These are phyloP conservation scores for Drosophila paramelanica DNA, from an alignment of 2,888 invertebrate genomes.

Conservation along the genomic window DNA sequence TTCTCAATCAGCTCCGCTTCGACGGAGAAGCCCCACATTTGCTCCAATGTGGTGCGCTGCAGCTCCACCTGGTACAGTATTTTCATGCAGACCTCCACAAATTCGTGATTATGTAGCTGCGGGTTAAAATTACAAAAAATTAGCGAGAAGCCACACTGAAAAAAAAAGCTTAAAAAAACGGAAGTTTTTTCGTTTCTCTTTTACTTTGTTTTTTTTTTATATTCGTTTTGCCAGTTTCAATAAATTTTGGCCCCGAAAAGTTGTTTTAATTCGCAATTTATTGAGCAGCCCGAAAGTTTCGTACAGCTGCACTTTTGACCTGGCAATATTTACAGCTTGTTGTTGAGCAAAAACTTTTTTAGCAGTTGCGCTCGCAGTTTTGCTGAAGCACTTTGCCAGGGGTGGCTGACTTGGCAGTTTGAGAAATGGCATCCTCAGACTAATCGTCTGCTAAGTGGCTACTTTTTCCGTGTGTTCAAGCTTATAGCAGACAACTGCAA, in stretches of 20 bases:
- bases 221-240: slow-evolving; percentile 34
- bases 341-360: slow-evolving; percentile 55
- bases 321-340: slow-evolving; percentile 76
- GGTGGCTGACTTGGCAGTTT: slow-evolving; percentile 46
- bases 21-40: slow-evolving; percentile 99
- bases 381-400: slow-evolving; percentile 42
- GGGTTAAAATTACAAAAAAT: slow-evolving; percentile 72
- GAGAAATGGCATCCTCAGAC: slow-evolving; percentile 54
- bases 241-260: slow-evolving; percentile 51
- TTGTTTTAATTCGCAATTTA: slow-evolving; percentile 71
- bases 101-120: slow-evolving; percentile 96
- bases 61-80: slow-evolving; percentile 98
- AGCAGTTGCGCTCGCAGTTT: slow-evolving; percentile 31
- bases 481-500: neutral
- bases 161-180: slow-evolving; percentile 12
- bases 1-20: slow-evolving; percentile 99
- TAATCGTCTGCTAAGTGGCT: slow-evolving; percentile 67
- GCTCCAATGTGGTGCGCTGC: slow-evolving; percentile 94
- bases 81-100: slow-evolving; percentile 98
- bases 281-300: slow-evolving; percentile 66
- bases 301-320: slow-evolving; percentile 67
- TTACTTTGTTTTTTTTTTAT: neutral
- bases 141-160: slow-evolving; percentile 35
- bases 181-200: slow-evolving; percentile 4
- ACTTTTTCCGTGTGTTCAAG: slow-evolving; percentile 20